A percentile compares a stretch with the other conserved stretches of the same genome.
Evolutionary conservation across 2,888 invertebrate genomes (phyloP).

Genomic region (Leistus spinibarbis): DNA sequence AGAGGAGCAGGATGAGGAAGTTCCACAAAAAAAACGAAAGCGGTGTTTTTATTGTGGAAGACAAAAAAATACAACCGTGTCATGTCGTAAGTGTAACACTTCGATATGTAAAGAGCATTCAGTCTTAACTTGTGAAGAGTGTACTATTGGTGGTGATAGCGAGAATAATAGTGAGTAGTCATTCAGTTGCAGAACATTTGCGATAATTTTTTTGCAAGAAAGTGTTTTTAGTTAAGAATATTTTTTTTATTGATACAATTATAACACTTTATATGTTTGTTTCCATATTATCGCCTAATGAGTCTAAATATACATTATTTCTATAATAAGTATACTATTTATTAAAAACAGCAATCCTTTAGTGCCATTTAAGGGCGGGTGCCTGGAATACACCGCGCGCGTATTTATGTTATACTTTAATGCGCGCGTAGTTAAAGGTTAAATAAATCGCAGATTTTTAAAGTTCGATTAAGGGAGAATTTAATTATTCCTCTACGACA

Average conservation of each 20-base stretch:
- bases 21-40: constrained; percentile 8
- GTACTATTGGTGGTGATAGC: constrained; percentile 11
- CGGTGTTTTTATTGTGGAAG: constrained; percentile 15
- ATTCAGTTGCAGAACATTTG: constrained; percentile 6
- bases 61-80: constrained; percentile 15
- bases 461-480: too few relatives aligned
- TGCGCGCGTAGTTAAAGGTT: background rate
- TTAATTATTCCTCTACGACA: too few relatives aligned
- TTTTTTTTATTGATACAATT: constrained; percentile 2
- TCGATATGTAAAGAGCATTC: constrained; percentile 12
- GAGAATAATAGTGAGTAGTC: background rate
- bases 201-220: constrained; percentile 5
- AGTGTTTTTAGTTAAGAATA: background rate
- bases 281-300: constrained; percentile 5
- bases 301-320: constrained; percentile 1
- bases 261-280: constrained; percentile 9
- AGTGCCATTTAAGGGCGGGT: background rate
- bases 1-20: constrained; percentile 8
- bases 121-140: constrained; percentile 9
- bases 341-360: background rate
- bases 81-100: constrained; percentile 9
- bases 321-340: too few relatives aligned
- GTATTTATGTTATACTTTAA: background rate
- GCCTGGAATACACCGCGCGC: constrained; percentile 4
- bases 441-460: too few relatives aligned